These are phyloP conservation scores for Oryzias javanicus DNA, from an alignment of 2,113 vertebrate species.

Conservation along the genomic window DNA sequence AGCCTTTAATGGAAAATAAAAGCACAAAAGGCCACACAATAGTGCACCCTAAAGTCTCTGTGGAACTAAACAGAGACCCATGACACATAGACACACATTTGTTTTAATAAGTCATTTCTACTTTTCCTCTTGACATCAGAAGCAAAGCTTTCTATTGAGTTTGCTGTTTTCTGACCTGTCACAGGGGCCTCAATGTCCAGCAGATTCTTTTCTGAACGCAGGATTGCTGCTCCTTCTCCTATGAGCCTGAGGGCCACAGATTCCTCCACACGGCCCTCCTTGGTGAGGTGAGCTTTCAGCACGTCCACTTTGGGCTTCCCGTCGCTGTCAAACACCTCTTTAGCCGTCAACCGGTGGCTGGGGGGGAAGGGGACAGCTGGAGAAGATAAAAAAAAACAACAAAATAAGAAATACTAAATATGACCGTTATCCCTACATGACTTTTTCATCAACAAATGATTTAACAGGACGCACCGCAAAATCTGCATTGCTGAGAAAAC, in stretches of 20 bases:
- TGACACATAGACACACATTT: too few species aligned
- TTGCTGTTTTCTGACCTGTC: constrained; percentile 81
- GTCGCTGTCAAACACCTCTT: constrained; percentile 97
- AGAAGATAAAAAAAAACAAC: constrained; percentile 2
- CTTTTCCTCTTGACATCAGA: too few species aligned
- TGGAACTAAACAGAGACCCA: too few species aligned
- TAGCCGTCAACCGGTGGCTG: constrained; percentile 94
- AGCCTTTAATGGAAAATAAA: too few species aligned
- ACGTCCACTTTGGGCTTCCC: constrained; percentile 97
- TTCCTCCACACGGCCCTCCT: constrained; percentile 97
- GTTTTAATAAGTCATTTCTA: too few species aligned
- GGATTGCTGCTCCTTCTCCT: constrained; percentile 91
- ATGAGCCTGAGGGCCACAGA: constrained; percentile 93
- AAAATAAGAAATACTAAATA: constrained; percentile 11
- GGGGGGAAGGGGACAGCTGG: constrained; percentile 97
- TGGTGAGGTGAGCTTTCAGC: constrained; percentile 97
- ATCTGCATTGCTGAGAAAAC: constrained; percentile 36
- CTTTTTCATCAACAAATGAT: constrained; percentile 30
- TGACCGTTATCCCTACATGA: not conserved
- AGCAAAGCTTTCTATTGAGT: too few species aligned
- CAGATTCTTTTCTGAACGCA: constrained; percentile 94
- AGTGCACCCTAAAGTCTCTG: too few species aligned
- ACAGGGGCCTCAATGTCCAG: constrained; percentile 98
- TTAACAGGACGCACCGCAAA: constrained; percentile 32
- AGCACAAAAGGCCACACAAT: too few species aligned